Evolutionary conservation across 2,113 vertebrate genomes (phyloP), one percentile per base, ranked within the genome.

Genomic region (Mustelus asterias): DNA sequence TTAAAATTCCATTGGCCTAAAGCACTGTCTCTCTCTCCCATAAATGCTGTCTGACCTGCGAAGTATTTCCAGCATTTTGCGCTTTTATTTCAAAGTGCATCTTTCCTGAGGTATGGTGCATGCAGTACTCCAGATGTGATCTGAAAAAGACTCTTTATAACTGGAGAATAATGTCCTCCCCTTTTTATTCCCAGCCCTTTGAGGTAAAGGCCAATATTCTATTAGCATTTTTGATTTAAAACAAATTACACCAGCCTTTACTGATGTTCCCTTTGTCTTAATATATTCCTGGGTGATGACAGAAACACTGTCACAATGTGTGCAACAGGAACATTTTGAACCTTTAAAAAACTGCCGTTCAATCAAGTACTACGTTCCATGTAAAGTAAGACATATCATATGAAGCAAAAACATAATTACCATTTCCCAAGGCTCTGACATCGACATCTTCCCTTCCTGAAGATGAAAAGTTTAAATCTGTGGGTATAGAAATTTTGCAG

Each of bases 391-490:
- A 22, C 80, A 41, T 14, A 95, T 72, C 67, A 95, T 11, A 29
- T 16, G 26, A 70, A 65, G 20, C 69, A 16, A 85, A 95, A 60
- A 72, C 69, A 95, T 48, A 76, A 37, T 98, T 97, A 99, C 99
- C 99, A 0, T 98, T 99, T 97, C 99, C 99, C n/a, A 99, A 97
- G 1, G 99, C 99, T 96, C 99, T 98, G 33, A 99, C 99, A 69
- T 99, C 99, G 96, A 99, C 99, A 18, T 99, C 99, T 97, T 99
- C 99, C 97, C 99, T 98, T 96, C 99, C 99, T 58, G 99, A 99
- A 7, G 99, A 99, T 95, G 98, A 99, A 97, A 99, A 99, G 97
- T 99, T 99, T 97, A 99, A 99, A 96, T 98, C 99, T 99, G 18
- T 16, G 33, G 96, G 96, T 97, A 96, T 16, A 97, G 90, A 95